These are phyloP conservation scores for Ommatoiulus sabulosus DNA, from an alignment of 2,888 invertebrate genomes.

Conservation along the genomic window DNA sequence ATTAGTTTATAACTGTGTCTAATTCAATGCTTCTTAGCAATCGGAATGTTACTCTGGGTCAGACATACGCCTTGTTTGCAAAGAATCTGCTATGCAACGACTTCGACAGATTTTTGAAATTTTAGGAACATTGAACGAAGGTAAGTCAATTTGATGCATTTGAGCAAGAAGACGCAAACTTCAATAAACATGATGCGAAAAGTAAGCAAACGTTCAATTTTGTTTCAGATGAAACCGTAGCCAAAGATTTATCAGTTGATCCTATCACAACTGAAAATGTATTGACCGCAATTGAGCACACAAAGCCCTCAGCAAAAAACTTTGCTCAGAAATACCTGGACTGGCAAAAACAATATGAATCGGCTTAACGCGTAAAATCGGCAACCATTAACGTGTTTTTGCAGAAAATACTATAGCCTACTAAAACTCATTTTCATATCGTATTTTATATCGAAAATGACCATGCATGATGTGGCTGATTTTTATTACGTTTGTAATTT, in stretches of 20 bases:
- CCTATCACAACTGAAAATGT: conserved; percentile 57
- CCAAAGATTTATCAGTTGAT: conserved; percentile 39
- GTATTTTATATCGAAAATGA: background rate
- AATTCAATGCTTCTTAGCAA: conserved; percentile 65
- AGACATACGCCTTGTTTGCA: conserved; percentile 86
- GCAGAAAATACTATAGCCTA: background rate
- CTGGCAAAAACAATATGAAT: conserved; percentile 58
- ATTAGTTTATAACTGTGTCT: background rate
- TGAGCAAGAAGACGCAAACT: background rate
- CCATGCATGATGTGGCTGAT: background rate
- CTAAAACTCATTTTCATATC: background rate
- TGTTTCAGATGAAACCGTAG: conserved; percentile 22
- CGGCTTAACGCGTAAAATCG: conserved; percentile 42
- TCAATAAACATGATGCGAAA: background rate
- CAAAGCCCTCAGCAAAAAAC: conserved; percentile 57
- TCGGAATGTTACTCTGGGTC: conserved; percentile 88
- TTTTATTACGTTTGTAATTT: background rate
- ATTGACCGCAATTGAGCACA: conserved; percentile 52
- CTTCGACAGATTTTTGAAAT: conserved; percentile 76
- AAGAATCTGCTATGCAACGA: conserved; percentile 87
- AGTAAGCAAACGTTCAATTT: background rate
- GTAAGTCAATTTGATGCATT: conserved; percentile 61
- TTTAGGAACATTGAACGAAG: conserved; percentile 69
- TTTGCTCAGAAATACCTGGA: conserved; percentile 56
- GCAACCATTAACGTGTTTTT: background rate